Evolutionary conservation across 2,113 vertebrate genomes (phyloP).

Genomic region (Ptilonorhynchus violaceus): DNA sequence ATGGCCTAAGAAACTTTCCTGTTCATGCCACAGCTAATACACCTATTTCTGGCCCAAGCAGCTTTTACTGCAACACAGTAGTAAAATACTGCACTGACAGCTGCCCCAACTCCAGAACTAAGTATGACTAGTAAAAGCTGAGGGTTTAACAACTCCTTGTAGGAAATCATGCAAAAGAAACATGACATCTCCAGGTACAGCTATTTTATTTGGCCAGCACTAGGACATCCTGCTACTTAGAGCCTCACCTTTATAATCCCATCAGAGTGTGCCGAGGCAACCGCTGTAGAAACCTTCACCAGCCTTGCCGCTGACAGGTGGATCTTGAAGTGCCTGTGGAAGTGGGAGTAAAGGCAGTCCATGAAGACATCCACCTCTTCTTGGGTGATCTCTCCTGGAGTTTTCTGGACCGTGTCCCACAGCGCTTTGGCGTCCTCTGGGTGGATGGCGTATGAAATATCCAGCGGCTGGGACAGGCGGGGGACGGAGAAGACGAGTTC

Average conservation of each 20-base stretch:
- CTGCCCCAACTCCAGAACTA: not conserved
- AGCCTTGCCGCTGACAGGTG: slow-evolving; percentile 83
- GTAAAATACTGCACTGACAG: not conserved
- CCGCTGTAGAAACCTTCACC: slow-evolving; percentile 81
- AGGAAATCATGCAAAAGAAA: not conserved
- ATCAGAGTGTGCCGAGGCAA: slow-evolving; percentile 83
- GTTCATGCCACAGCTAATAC: not conserved
- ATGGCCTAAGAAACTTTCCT: not conserved
- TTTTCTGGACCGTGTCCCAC: slow-evolving; percentile 82
- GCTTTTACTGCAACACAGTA: not conserved
- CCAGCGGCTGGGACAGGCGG: slow-evolving; percentile 68
- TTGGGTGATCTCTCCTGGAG: slow-evolving; percentile 73
- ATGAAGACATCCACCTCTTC: slow-evolving; percentile 86
- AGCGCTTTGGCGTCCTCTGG: slow-evolving; percentile 85
- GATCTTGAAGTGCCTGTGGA: slow-evolving; percentile 90
- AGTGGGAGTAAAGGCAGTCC: slow-evolving; percentile 83
- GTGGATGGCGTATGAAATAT: slow-evolving; percentile 82
- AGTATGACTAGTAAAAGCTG: not conserved
- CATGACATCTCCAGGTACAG: not conserved
- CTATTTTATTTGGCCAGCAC: not conserved
- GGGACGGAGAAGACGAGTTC: slow-evolving; percentile 86
- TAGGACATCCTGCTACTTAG: not conserved
- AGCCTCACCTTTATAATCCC: slow-evolving; percentile 88
- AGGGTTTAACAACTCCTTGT: not conserved
- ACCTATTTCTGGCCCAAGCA: not conserved